These are phyloP conservation scores for Erpetoichthys calabaricus DNA, from an alignment of 2,797 vertebrate species.

Conservation along the genomic window DNA sequence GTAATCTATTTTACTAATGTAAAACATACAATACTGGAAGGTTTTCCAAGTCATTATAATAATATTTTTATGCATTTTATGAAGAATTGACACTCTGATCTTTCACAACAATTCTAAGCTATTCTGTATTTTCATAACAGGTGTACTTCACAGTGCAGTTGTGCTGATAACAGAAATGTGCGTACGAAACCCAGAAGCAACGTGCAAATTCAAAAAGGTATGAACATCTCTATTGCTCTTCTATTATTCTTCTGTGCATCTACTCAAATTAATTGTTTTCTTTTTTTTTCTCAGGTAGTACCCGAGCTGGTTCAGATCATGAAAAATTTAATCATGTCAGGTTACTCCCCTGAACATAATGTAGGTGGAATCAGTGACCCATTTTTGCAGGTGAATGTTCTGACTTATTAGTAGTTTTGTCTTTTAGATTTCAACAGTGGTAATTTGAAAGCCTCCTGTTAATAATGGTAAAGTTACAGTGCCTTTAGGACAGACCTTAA, in stretches of 20 bases:
- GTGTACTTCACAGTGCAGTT: slow-evolving; percentile 63
- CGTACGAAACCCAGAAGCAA: slow-evolving; percentile 47
- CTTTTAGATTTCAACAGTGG: neutral
- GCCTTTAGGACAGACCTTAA: too few species aligned
- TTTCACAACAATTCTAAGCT: neutral
- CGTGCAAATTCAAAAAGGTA: slow-evolving; percentile 69
- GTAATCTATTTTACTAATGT: too few species aligned
- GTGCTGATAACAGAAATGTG: slow-evolving; percentile 75
- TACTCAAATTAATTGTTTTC: slow-evolving; percentile 1
- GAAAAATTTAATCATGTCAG: slow-evolving; percentile 59
- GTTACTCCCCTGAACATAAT: slow-evolving; percentile 71
- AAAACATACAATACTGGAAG: too few species aligned
- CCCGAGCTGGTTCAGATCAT: slow-evolving; percentile 71
- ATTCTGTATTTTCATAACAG: slow-evolving; percentile 26
- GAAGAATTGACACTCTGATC: too few species aligned
- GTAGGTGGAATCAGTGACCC: slow-evolving; percentile 76
- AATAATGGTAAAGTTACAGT: too few species aligned
- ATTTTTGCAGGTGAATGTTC: slow-evolving; percentile 65
- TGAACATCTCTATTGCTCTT: neutral
- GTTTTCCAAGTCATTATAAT: too few species aligned
- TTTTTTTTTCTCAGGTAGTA: slow-evolving; percentile 42
- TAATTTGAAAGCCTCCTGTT: neutral
- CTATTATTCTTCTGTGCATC: neutral
- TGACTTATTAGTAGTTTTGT: neutral
- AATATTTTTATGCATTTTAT: neutral